Percentiles rank a stretch among this genome's conserved stretches.
Conservation (phyloP, 2,888 invertebrate species). For the Hirtodrosophila confusa region DNA sequence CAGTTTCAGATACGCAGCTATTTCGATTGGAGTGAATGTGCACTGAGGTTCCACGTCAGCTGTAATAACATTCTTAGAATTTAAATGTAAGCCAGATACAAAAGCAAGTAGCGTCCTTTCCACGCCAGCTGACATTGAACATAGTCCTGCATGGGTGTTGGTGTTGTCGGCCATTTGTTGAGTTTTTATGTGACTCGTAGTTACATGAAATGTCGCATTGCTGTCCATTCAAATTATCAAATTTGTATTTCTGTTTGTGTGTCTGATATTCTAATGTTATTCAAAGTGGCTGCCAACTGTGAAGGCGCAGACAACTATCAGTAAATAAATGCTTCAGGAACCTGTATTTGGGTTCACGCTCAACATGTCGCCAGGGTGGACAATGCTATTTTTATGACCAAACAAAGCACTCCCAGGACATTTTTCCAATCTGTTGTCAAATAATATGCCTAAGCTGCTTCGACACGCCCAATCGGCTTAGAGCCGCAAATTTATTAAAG, state of each 20-base stretch:
- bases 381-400: slow-evolving; percentile 46
- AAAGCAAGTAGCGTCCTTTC: slow-evolving; percentile 13
- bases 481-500: slow-evolving; percentile 53
- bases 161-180: slow-evolving; percentile 31
- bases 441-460: slow-evolving; percentile 24
- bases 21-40: slow-evolving; percentile 16
- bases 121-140: slow-evolving; percentile 1
- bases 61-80: slow-evolving; percentile 69
- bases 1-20: slow-evolving; percentile 10
- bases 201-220: slow-evolving; percentile 53
- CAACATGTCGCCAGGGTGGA: slow-evolving; percentile 6
- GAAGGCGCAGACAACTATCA: slow-evolving; percentile 26
- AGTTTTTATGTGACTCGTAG: slow-evolving; percentile 45
- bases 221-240: slow-evolving; percentile 50
- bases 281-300: slow-evolving; percentile 46
- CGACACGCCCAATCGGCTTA: slow-evolving; percentile 35
- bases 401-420: slow-evolving; percentile 40
- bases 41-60: slow-evolving; percentile 38
- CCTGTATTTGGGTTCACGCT: slow-evolving; percentile 7
- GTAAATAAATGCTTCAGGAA: slow-evolving; percentile 8
- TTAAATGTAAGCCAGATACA: slow-evolving; percentile 45
- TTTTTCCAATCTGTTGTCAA: slow-evolving; percentile 35
- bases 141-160: no score
- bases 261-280: slow-evolving; percentile 36
- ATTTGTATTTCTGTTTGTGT: slow-evolving; percentile 23